phyloP scores from a whole-genome alignment of 2,113 vertebrate genomes.

The Dasyurus viverrinus region DNA sequence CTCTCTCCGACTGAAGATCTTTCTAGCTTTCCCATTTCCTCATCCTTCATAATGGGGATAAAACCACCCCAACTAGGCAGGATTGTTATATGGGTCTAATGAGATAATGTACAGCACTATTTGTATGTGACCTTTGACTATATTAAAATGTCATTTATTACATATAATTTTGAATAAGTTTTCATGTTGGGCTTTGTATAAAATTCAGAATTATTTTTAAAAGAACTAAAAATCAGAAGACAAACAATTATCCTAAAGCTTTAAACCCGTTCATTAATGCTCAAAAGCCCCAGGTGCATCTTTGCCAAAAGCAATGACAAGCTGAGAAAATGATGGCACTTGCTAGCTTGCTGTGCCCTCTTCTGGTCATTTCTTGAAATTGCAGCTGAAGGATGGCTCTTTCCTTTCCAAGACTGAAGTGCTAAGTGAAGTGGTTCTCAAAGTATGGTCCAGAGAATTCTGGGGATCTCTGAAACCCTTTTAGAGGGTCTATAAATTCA shows the following conservation, averaged over 20 bases:
- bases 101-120: not conserved
- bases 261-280: not conserved
- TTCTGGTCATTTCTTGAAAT: constrained; percentile 53
- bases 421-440: too few relatives aligned
- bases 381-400: not conserved
- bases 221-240: not conserved
- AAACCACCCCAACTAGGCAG: not conserved
- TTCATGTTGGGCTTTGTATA: not conserved
- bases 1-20: not conserved
- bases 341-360: constrained; percentile 69
- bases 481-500: too few relatives aligned
- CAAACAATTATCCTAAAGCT: not conserved
- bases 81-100: not conserved
- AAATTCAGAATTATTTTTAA: not conserved
- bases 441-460: too few relatives aligned
- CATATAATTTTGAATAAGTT: not conserved
- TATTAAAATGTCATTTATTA: not conserved
- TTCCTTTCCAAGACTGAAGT: not conserved
- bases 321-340: rapidly evolving
- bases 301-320: not conserved
- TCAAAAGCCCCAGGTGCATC: not conserved
- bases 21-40: not conserved
- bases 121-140: not conserved
- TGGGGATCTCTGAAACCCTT: too few relatives aligned
- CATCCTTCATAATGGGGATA: not conserved